A percentile compares a stretch with the other conserved stretches of the same genome.
phyloP scores from a whole-genome alignment of 2,113 vertebrate genomes.

The Sinocyclocheilus anshuiensis region DNA sequence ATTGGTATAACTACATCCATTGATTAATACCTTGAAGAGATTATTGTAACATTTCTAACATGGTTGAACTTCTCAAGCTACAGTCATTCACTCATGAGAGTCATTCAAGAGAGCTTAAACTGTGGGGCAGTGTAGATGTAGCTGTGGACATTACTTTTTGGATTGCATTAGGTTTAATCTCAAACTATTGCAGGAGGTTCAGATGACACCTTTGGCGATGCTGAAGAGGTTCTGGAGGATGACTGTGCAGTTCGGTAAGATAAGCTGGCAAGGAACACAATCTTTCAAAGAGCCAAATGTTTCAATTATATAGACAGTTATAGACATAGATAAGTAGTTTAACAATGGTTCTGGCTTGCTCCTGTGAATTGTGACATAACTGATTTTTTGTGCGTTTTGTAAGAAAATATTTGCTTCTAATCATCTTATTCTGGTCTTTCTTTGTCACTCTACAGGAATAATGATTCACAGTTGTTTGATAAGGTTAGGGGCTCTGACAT shows the following conservation, averaged over 20 bases:
- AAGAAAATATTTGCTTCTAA: not conserved
- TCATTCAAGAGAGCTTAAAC: not conserved
- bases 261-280: not conserved
- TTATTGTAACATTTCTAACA: not conserved
- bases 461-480: slow-evolving; percentile 95
- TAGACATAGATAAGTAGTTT: not conserved
- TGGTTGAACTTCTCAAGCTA: not conserved
- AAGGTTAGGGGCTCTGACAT: slow-evolving; percentile 96
- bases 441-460: slow-evolving; percentile 78
- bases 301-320: not conserved
- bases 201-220: slow-evolving; percentile 87
- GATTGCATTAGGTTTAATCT: slow-evolving; percentile 1
- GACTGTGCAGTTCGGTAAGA: slow-evolving; percentile 85
- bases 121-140: not conserved
- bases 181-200: slow-evolving; percentile 78
- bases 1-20: not conserved
- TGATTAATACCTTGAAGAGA: not conserved
- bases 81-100: not conserved
- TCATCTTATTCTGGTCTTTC: not conserved
- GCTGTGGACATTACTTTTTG: not conserved
- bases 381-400: slow-evolving; percentile 3
- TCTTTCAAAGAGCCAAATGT: slow-evolving; percentile 15
- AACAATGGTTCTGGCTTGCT: not conserved
- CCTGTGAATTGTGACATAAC: not conserved
- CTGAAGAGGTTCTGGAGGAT: slow-evolving; percentile 89